Evolutionary conservation across 2,113 vertebrate species (phyloP).

Genomic region (Malurus melanocephalus): DNA sequence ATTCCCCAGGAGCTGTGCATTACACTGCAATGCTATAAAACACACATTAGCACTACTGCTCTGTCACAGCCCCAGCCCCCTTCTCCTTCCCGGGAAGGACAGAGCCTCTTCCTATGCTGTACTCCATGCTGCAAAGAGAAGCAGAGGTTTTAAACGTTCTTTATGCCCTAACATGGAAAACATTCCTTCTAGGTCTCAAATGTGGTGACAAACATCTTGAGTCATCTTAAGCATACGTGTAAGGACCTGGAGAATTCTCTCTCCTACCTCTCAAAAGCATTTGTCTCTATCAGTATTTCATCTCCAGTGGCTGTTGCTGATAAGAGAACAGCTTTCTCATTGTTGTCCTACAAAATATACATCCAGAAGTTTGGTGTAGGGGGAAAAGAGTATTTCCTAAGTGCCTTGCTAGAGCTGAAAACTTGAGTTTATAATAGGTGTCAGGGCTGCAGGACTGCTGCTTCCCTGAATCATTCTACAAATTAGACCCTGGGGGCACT

Average conservation of each 20-base stretch:
- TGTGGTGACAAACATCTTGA: neutral
- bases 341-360: neutral
- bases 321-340: neutral
- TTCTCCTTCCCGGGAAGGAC: neutral
- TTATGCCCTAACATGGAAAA: neutral
- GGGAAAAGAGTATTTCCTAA: neutral
- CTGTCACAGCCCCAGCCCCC: neutral
- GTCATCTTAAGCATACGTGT: accelerated
- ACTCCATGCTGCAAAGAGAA: neutral
- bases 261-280: neutral
- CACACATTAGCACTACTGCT: accelerated
- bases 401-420: neutral
- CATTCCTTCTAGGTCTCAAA: neutral
- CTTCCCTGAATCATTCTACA: neutral
- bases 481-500: neutral
- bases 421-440: neutral
- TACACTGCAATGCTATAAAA: neutral
- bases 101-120: neutral
- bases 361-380: neutral
- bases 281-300: neutral
- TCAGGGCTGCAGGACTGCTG: neutral
- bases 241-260: neutral
- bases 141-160: neutral
- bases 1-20: neutral
- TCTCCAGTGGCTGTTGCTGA: neutral